phyloP scores from a whole-genome alignment of 2,113 vertebrate species.

The Malaclemys terrapin region DNA sequence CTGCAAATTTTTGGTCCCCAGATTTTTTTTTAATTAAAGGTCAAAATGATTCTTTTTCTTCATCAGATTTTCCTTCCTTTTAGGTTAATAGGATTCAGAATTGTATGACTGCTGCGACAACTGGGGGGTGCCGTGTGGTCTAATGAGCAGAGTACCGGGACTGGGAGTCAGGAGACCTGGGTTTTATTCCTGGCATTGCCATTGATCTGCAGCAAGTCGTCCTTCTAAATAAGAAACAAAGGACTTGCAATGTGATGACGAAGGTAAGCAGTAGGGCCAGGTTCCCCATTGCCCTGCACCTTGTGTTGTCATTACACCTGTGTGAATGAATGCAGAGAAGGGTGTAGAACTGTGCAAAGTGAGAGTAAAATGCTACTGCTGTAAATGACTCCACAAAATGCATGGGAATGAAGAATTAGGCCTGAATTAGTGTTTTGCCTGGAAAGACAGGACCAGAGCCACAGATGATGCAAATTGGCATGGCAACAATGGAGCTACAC shows the following conservation, averaged over 20 bases:
- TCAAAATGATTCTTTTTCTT: not conserved
- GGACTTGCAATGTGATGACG: not conserved
- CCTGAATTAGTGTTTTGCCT: rapidly evolving
- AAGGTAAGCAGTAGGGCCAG: not conserved
- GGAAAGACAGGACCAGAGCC: not conserved
- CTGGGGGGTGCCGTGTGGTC: too few relatives aligned
- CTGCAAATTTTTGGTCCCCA: rapidly evolving
- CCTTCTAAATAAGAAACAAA: not conserved
- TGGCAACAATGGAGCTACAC: not conserved
- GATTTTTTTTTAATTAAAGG: not conserved
- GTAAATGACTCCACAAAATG: rapidly evolving
- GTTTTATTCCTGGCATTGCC: rapidly evolving
- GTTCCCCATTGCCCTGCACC: not conserved
- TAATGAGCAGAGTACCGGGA: not conserved
- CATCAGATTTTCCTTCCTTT: rapidly evolving
- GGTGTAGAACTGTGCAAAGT: rapidly evolving
- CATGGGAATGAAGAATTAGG: not conserved
- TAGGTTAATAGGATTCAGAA: not conserved
- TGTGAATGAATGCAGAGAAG: rapidly evolving
- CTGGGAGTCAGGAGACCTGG: not conserved
- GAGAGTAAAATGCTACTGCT: rapidly evolving
- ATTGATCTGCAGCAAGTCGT: not conserved
- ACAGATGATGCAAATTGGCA: not conserved
- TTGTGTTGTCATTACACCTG: too few relatives aligned
- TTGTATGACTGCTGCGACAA: not conserved